Base-by-base conservation (phyloP, 2,888 invertebrate genomes). In the Cheilosia impressa region DNA sequence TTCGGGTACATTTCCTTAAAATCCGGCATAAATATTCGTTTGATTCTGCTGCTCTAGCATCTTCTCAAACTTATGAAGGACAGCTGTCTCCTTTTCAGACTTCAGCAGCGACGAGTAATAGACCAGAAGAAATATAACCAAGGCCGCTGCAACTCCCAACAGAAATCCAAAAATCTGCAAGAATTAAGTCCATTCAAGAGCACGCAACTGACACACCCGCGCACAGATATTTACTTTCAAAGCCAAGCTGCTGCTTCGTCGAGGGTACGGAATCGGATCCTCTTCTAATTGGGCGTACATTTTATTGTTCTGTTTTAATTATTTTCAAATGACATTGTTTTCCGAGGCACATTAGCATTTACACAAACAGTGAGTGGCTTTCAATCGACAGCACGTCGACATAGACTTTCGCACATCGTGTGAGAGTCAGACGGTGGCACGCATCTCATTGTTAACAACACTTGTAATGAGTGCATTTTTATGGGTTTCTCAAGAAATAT, bases 71-170 rank as follows among this genome's bases (percentile, higher is more conserved):
- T 75, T 85, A 9, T 31, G 15, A 7, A 87, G 17, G 3, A 71
- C 62, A 4, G 55, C 27, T 17, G 71, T 63, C 24, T 75, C 66
- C 24, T n/a, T 77, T 75, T 87, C 87, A 6, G 84, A 85, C 41
- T 53, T 77, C 1, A 87, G 52, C 24, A 85, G 19, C 13, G 52
- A 62, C 7, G 87, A 87, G 38, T 62, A 75, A 34, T 85, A 81
- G 15, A 87, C 43, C 3, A 87, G 52, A 15, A 68, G 15, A 19
- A 65, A 58, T 22, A 87, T 87, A 4, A 77, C 62, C 13, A 71
- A 19, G 4, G 85, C 72, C 5, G 85, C 85, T 43, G 50, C 17
- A 4, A 87, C 10, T 55, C 87, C 87, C 2, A 87, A n/a, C 13
- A 63, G 2, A 24, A 80, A 75, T 0, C 71, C 84, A 52, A 65